phyloP scores from a whole-genome alignment of 2,113 vertebrate species.

The Saguinus midas region DNA sequence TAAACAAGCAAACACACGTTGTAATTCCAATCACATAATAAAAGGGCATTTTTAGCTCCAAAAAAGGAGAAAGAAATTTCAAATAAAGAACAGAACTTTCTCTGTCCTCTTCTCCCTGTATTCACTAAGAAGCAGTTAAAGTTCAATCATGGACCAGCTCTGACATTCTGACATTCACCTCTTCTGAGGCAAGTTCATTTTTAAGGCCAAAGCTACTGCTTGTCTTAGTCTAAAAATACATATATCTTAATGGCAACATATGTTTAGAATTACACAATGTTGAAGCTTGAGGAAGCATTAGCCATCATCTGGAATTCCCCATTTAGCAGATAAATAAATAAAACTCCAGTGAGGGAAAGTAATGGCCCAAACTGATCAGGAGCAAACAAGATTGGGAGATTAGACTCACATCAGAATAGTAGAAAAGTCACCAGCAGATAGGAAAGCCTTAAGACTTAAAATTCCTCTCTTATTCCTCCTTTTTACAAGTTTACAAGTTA shows the following conservation, averaged over 20 bases:
- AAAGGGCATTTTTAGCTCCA: neutral
- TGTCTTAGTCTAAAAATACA: neutral
- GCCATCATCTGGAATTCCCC: neutral
- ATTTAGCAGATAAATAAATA: slow-evolving; percentile 8
- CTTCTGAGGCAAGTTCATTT: neutral
- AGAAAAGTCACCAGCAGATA: neutral
- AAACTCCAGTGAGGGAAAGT: neutral
- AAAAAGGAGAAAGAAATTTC: neutral
- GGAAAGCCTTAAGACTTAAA: neutral
- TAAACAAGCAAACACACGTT: neutral
- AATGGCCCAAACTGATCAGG: neutral
- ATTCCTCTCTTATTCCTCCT: neutral
- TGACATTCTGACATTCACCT: neutral
- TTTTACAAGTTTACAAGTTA: neutral
- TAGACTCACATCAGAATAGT: neutral
- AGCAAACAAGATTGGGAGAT: neutral
- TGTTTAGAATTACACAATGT: neutral
- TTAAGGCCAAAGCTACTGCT: neutral
- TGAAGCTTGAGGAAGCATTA: neutral
- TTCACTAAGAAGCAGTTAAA: neutral
- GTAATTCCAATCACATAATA: neutral
- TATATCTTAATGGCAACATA: neutral
- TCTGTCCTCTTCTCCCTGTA: neutral
- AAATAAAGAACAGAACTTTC: neutral
- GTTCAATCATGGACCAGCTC: neutral